A percentile compares a stretch with the other conserved stretches of the same genome.
Conservation (phyloP, 2,113 vertebrate genomes). For the Trogon surrucura region DNA sequence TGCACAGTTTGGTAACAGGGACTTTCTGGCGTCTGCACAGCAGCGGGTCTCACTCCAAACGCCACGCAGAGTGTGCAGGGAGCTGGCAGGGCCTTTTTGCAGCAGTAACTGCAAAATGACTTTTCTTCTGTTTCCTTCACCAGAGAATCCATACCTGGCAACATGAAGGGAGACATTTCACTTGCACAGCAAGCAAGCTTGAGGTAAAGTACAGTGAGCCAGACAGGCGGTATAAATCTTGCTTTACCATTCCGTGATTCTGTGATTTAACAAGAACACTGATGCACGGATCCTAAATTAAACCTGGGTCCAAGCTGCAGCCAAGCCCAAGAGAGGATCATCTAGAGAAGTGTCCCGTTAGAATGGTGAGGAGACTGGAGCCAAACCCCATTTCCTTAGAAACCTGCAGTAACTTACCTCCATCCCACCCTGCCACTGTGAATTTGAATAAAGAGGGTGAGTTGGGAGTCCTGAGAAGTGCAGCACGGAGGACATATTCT, state of each 20-base stretch:
- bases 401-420: neutral
- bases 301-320: neutral
- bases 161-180: neutral
- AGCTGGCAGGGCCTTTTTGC: neutral
- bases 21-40: neutral
- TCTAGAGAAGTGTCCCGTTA: neutral
- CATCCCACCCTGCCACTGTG: neutral
- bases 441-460: neutral
- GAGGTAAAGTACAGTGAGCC: neutral
- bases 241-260: neutral
- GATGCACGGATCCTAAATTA: neutral
- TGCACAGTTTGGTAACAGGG: neutral
- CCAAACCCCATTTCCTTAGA: neutral
- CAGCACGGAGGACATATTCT: neutral
- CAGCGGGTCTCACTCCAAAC: neutral
- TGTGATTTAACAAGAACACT: neutral
- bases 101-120: neutral
- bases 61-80: neutral
- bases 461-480: neutral
- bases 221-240: neutral
- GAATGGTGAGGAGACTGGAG: accelerated
- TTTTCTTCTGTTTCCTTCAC: neutral
- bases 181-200: neutral
- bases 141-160: accelerated
- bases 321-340: neutral